These are phyloP conservation scores for Epinephelus fuscoguttatus DNA, from an alignment of 2,113 vertebrate genomes.

Conservation along the genomic window DNA sequence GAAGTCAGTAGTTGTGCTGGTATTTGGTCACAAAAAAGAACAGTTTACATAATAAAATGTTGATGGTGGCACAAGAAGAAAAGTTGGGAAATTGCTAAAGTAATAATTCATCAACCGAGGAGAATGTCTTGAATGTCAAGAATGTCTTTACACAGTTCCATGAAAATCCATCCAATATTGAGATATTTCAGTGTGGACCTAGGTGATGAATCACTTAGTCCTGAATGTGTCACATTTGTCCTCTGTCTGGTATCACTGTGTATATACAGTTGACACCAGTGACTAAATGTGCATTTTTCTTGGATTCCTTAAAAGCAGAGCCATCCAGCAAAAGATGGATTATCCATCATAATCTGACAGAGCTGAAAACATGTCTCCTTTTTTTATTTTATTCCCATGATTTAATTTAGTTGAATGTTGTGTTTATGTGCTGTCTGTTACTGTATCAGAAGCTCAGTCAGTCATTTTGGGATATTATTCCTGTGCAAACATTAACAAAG, in stretches of 20 bases:
- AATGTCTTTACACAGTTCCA: neutral
- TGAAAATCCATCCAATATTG: neutral
- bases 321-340: slow-evolving; percentile 26
- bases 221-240: neutral
- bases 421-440: slow-evolving; percentile 1
- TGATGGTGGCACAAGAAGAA: neutral
- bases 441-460: slow-evolving; percentile 1
- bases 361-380: neutral
- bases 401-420: neutral
- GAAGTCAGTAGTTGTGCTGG: neutral
- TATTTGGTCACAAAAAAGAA: neutral
- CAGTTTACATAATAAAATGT: neutral
- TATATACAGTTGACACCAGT: neutral
- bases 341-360: slow-evolving; percentile 34
- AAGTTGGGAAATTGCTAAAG: neutral
- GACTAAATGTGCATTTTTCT: slow-evolving; percentile 16
- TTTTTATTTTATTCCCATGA: neutral
- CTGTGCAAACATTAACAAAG: slow-evolving; percentile 25
- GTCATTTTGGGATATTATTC: slow-evolving; percentile 8
- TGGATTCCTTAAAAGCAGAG: slow-evolving; percentile 31
- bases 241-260: neutral
- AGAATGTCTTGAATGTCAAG: neutral
- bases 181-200: neutral
- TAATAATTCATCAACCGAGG: neutral
- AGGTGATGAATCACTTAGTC: neutral